These are phyloP conservation scores for Spilogale gracilis DNA, from an alignment of 2,113 vertebrate genomes.

Conservation along the genomic window DNA sequence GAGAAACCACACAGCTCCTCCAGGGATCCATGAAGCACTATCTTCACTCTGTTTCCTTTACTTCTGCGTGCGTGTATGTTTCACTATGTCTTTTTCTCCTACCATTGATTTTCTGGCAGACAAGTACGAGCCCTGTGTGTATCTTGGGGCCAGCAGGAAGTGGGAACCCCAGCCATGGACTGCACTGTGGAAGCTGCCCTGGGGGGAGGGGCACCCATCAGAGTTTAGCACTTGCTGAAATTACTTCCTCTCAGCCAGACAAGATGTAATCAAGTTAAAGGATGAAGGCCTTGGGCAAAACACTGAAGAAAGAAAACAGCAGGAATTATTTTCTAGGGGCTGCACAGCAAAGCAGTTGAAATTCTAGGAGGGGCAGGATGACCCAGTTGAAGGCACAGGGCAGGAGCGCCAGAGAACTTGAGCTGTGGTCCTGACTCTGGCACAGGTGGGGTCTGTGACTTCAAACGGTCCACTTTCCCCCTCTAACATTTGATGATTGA, in stretches of 20 bases:
- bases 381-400: neutral
- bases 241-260: constrained; percentile 63
- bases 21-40: neutral
- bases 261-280: constrained; percentile 73
- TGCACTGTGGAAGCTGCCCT: neutral
- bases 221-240: constrained; percentile 58
- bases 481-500: neutral
- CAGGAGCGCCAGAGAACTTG: neutral
- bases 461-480: neutral
- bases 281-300: constrained; percentile 46
- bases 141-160: neutral
- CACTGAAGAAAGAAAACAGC: constrained; percentile 57
- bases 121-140: neutral
- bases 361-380: constrained; percentile 4
- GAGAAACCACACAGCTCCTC: neutral
- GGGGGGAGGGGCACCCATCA: neutral
- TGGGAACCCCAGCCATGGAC: neutral
- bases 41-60: neutral
- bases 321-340: constrained; percentile 62
- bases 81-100: neutral
- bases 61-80: neutral
- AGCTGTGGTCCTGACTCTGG: neutral
- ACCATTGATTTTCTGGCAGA: neutral
- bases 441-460: neutral
- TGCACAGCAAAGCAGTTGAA: constrained; percentile 19